phyloP scores from a whole-genome alignment of 2,888 invertebrate genomes.

The Protophormia terraenovae region DNA sequence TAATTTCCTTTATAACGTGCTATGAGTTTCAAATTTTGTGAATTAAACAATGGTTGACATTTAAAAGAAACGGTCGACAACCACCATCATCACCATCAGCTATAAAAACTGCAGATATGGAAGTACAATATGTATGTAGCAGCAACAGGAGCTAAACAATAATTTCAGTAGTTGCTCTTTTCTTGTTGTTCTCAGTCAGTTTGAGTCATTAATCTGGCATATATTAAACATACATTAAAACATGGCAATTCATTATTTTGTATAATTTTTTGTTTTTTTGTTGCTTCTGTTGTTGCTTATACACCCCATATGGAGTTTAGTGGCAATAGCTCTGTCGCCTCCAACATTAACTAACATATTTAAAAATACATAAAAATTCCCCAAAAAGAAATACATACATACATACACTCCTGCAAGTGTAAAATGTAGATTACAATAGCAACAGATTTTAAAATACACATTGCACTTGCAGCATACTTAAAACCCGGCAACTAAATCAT shows the following conservation, averaged over 20 bases:
- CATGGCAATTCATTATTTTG: conserved; percentile 55
- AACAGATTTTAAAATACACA: conserved; percentile 61
- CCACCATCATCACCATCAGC: background rate
- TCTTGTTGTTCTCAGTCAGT: conserved; percentile 6
- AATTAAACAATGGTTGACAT: conserved; percentile 58
- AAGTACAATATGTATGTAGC: no score
- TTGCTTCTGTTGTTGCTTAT: conserved; percentile 13
- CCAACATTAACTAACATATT: conserved; percentile 24
- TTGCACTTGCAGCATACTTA: conserved; percentile 28
- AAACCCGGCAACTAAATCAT: conserved; percentile 73
- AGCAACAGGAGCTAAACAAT: background rate
- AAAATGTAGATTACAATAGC: conserved; percentile 71
- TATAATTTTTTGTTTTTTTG: background rate
- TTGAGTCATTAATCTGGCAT: conserved; percentile 59
- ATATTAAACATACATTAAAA: conserved; percentile 52
- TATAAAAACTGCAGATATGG: background rate
- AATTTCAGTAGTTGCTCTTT: background rate
- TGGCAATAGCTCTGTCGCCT: conserved; percentile 20
- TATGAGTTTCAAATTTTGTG: conserved; percentile 73
- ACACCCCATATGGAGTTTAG: conserved; percentile 57
- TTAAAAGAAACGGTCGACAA: conserved; percentile 36
- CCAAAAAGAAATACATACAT: background rate
- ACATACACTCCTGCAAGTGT: conserved; percentile 2
- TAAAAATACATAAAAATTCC: conserved; percentile 52
- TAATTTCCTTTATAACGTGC: conserved; percentile 78